Conservation (phyloP, 64 coral and sea anemone genomes). For the Pocillopora verrucosa region DNA sequence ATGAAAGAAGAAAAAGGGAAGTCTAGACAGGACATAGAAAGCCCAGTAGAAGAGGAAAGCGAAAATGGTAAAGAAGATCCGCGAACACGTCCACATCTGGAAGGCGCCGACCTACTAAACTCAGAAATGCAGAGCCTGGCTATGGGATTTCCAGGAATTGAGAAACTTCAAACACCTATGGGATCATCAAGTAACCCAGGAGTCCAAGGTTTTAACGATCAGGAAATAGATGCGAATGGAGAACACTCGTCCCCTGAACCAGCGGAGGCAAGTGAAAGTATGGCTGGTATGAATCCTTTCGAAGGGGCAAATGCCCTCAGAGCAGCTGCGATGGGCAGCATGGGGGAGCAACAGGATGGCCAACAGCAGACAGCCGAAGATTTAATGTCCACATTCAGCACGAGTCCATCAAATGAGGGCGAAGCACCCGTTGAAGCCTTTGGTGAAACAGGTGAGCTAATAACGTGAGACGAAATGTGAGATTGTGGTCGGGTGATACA, state of each 20-base stretch:
- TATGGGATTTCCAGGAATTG: constrained; percentile 40
- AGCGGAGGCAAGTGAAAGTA: not conserved
- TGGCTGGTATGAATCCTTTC: not conserved
- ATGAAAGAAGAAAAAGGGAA: constrained; percentile 56
- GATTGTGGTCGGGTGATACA: not conserved
- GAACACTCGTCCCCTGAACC: not conserved
- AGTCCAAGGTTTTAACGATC: not conserved
- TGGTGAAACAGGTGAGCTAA: constrained; percentile 32
- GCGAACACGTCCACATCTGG: constrained; percentile 25
- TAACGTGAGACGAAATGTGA: not conserved
- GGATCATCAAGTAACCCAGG: not conserved
- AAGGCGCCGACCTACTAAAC: constrained; percentile 10
- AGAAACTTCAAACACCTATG: constrained; percentile 18
- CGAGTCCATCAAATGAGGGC: not conserved
- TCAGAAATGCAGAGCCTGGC: constrained; percentile 21
- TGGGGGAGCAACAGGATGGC: not conserved
- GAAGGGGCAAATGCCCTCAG: not conserved
- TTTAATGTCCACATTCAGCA: constrained; percentile 13
- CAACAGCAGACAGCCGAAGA: not conserved
- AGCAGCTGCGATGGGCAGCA: not conserved
- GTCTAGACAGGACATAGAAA: constrained; percentile 68
- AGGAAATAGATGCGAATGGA: not conserved
- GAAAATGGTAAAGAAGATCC: not conserved
- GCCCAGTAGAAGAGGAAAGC: constrained; percentile 14
- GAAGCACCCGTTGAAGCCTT: not conserved